Conservation (phyloP, 2,797 vertebrate genomes). For the Crotalus adamanteus region DNA sequence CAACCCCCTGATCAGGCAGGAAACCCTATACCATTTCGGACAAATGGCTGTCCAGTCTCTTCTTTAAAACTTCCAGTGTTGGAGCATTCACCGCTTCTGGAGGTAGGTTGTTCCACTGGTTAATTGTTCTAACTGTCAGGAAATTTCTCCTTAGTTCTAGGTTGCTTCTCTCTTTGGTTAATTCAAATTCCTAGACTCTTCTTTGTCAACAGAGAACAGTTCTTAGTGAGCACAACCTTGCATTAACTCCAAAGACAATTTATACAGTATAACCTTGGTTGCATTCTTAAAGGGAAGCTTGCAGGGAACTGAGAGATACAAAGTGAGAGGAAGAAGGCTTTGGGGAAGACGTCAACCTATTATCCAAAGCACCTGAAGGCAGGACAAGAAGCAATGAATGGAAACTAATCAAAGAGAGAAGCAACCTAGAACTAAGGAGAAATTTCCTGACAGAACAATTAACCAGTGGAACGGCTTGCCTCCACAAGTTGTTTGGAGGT, state of each 20-base stretch:
- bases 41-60: too few species aligned
- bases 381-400: not conserved
- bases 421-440: not conserved
- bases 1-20: too few species aligned
- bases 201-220: not conserved
- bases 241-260: not conserved
- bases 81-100: too few species aligned
- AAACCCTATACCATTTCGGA: too few species aligned
- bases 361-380: not conserved
- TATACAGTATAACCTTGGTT: not conserved
- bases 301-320: not conserved
- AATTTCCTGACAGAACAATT: not conserved
- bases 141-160: too few species aligned
- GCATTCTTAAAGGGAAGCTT: not conserved
- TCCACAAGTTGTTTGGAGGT: not conserved
- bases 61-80: too few species aligned
- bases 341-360: not conserved
- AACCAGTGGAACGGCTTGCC: not conserved
- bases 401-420: not conserved
- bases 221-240: not conserved
- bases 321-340: not conserved
- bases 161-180: too few species aligned
- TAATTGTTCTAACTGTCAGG: too few species aligned
- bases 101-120: too few species aligned
- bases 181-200: not conserved